Base-by-base conservation (phyloP, 2,113 vertebrate genomes). In the Lepus timidus region DNA sequence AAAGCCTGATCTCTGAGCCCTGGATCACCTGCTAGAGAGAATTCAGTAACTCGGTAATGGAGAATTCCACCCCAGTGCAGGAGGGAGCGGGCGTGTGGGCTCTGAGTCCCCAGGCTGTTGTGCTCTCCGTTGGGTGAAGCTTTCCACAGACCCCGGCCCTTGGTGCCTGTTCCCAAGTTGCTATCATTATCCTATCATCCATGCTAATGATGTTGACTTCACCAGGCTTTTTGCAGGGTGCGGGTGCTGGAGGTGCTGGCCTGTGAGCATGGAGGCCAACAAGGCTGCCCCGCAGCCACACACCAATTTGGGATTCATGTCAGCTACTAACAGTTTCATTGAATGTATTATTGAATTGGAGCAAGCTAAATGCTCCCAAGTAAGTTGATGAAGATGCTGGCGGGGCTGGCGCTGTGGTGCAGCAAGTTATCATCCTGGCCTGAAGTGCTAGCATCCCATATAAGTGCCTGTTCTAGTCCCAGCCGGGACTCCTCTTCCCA, bases 311-410 rank as follows among this genome's bases (percentile, higher is more conserved):
- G 70, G 70, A 88, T 95, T 85, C 27, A 0, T 25, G 70, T 92
- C 93, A 96, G 74, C 73, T 44, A 44, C 44, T 61, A 55, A 81
- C 52, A 31, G 82, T 75, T 96, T 94, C 81, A 91, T 70, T 33
- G 94, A 97, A 82, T 74, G 90, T 55, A 44, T 95, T 85, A 84
- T 92, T 88, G 93, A 96, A 88, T 83, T 61, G 61, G 84, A 96
- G 85, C 65, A 78, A 84, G 80, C 92, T 83, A 93, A 95, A 88
- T 76, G 70, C 31, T 94, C 90, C 82, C 52, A 51, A 74, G 88
- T 75, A 78, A 92, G 73, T 79, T 33, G 90, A 94, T 64, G 55
- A 73, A 82, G 86, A 88, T 58, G 25, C 86, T 70, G 58, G 73
- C 44, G 44, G 44, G 44, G 44, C 44, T 44, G 44, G 44, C 7